Percentiles rank a stretch among this genome's conserved stretches.
phyloP scores from a whole-genome alignment of 2,888 invertebrate genomes.

The Vandiemenella viatica region DNA sequence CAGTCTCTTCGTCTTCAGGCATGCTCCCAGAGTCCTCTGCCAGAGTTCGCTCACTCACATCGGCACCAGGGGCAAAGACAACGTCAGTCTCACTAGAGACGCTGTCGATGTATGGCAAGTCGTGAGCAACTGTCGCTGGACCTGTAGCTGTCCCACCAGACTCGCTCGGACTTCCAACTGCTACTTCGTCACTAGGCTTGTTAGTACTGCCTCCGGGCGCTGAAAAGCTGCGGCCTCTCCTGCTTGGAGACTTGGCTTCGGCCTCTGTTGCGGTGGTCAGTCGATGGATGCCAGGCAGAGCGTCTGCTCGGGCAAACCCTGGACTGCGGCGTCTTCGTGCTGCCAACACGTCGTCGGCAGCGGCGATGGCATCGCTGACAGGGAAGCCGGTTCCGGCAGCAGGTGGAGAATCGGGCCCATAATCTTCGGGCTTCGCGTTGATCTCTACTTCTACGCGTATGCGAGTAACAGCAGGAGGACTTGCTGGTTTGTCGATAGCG shows the following conservation, averaged over 20 bases:
- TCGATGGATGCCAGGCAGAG: no score
- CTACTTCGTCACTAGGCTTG: neutral
- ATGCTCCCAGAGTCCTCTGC: neutral
- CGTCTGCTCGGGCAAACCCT: no score
- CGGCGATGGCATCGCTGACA: no score
- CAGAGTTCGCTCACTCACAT: neutral
- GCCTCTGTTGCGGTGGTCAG: neutral
- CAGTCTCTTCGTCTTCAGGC: neutral
- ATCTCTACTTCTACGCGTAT: no score
- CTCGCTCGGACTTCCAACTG: neutral
- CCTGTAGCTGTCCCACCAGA: neutral
- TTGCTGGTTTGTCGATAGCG: neutral
- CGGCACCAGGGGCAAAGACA: no score
- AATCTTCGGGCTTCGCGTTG: no score
- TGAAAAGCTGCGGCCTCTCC: neutral
- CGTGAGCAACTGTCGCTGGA: no score
- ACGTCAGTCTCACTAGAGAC: neutral
- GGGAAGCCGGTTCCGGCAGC: no score
- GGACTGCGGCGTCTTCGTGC: no score
- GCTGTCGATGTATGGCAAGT: neutral
- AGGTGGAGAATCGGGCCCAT: no score
- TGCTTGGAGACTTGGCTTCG: neutral
- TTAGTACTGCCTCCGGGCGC: neutral
- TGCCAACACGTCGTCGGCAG: neutral
- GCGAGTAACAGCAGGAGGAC: neutral